Base-by-base conservation (phyloP, 1,140 invertebrate genomes). In the Lordiphosa clarofinis region DNA sequence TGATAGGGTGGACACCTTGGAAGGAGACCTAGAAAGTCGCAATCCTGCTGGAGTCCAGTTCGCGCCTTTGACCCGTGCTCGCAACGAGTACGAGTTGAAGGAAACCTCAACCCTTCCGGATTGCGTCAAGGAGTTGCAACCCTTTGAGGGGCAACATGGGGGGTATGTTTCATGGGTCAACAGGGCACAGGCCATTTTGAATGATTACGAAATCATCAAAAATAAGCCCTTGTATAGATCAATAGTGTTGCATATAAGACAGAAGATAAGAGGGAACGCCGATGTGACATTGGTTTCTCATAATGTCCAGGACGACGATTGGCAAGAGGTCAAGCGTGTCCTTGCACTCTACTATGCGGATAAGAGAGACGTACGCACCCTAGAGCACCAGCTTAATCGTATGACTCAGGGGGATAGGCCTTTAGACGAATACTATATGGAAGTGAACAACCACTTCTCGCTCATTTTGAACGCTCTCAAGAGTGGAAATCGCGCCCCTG, bases 231-330 rank as follows among this genome's bases (percentile, higher is more conserved):
- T 56, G 10, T 56, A 56, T 24, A 56, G 33, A n/a, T 31, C 52
- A 3, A 35, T 28, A 3, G 11, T 40, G 3, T 5, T 39, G 0
- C 43, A 56, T 1, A 48, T 48, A 9, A 56, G 44, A 3, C 54
- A 35, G 13, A 56, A 56, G 11, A 48, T 56, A 1, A 56, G 37
- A 12, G 44, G 43, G 0, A 37, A 40, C 12, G 43, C 54, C 12
- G 54, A 56, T 8, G 8, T 48, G 24, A 13, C 54, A 0, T 21
- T 56, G 7, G 13, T 1, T 1, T 9, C 24, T 3, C 40, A 56
- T 5, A 47, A 31, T 12, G 54, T 56, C 1, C 36, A 28, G n/a
- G 54, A 48, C 7, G 54, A 33, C 8, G 54, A 56, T n/a, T 56
- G 44, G 43, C 0, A 35, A 2, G 54, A 48, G 1, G 24, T 48